phyloP scores from a whole-genome alignment of 1,140 invertebrate species.

The Cryptotermes secundus region DNA sequence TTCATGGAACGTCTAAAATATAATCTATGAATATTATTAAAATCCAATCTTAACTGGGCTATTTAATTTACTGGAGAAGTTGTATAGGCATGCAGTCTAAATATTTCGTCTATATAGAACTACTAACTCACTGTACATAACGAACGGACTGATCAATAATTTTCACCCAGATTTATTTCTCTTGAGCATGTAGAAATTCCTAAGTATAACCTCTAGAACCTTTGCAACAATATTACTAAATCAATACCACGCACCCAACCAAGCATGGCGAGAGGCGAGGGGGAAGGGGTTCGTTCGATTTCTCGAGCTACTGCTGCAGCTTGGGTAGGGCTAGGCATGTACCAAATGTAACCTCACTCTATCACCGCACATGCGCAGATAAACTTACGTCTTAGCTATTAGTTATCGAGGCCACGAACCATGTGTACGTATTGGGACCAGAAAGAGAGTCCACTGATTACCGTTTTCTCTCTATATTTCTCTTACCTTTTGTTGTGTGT shows the following conservation, averaged over 20 bases:
- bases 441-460: not conserved
- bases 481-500: not conserved
- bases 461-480: not conserved
- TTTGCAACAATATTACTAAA: constrained; percentile 7
- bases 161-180: not conserved
- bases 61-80: too few species aligned
- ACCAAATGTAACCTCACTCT: not conserved
- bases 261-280: not conserved
- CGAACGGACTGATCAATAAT: too few species aligned
- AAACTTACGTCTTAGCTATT: not conserved
- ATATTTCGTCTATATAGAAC: too few species aligned
- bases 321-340: not conserved
- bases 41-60: too few species aligned
- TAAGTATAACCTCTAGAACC: not conserved
- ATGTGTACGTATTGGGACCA: not conserved
- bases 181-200: not conserved
- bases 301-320: constrained; percentile 16
- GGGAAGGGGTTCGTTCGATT: not conserved
- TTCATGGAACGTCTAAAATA: too few species aligned
- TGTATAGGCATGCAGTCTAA: too few species aligned
- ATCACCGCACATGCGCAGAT: not conserved
- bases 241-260: not conserved
- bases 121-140: too few species aligned
- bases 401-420: not conserved
- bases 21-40: too few species aligned